These are phyloP conservation scores for Phoenoteleia sp. DNA, from an alignment of 2,888 invertebrate species.

Conservation along the genomic window DNA sequence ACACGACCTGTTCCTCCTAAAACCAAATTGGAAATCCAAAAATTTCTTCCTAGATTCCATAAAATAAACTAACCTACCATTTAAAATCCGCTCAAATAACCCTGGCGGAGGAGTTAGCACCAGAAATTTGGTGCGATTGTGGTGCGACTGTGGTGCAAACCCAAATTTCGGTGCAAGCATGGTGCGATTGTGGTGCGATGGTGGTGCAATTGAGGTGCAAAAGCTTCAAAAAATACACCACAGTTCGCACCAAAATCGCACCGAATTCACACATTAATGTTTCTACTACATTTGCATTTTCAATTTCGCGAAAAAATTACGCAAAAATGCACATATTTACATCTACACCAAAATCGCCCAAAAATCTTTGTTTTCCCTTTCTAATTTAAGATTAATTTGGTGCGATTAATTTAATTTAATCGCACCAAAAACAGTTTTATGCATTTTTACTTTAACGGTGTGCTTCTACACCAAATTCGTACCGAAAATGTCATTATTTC, in stretches of 20 bases:
- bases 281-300: no score
- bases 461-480: no score
- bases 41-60: not conserved
- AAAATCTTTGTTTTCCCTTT: not conserved
- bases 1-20: not conserved
- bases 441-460: not conserved
- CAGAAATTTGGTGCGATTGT: not conserved
- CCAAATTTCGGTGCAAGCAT: no score
- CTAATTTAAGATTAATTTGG: not conserved
- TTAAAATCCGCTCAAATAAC: constrained; percentile 30
- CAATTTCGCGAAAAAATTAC: not conserved
- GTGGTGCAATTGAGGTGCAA: not conserved
- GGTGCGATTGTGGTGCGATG: not conserved
- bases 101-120: no score
- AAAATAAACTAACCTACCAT: not conserved
- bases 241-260: not conserved
- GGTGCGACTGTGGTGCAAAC: not conserved
- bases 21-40: not conserved
- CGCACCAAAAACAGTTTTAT: not conserved
- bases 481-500: no score
- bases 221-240: not conserved
- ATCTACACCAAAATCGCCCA: no score
- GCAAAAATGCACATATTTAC: no score
- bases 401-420: not conserved
- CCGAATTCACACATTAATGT: not conserved